Conservation (phyloP, 2,888 invertebrate species). For the Pyrochroa serraticornis region DNA sequence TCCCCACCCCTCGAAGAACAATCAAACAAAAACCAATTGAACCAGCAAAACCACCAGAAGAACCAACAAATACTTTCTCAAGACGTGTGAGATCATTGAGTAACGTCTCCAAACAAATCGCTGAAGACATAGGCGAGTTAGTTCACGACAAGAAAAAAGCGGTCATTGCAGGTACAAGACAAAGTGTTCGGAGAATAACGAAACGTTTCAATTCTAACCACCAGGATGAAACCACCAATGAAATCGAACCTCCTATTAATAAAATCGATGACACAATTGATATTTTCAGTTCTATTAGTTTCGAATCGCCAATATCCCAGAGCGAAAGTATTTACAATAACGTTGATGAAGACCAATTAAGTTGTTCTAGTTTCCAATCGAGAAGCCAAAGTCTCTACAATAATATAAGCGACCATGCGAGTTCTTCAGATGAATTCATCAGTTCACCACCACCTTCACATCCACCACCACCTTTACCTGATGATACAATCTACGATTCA, state of each 20-base stretch:
- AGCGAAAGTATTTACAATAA: slow-evolving; percentile 48
- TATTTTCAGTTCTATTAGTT: slow-evolving; percentile 62
- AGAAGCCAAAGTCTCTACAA: slow-evolving; percentile 44
- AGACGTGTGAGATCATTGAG: slow-evolving; percentile 58
- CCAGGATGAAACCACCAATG: slow-evolving; percentile 5
- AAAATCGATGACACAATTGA: slow-evolving; percentile 46
- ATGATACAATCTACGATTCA: slow-evolving; percentile 64
- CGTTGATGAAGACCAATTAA: slow-evolving; percentile 58
- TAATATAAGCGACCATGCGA: slow-evolving; percentile 41
- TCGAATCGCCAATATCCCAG: slow-evolving; percentile 43
- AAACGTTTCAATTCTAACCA: slow-evolving; percentile 49
- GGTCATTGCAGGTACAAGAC: slow-evolving; percentile 68
- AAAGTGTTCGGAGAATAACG: slow-evolving; percentile 55
- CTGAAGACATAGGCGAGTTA: slow-evolving; percentile 63
- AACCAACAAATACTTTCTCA: slow-evolving; percentile 48
- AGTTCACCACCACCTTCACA: slow-evolving; percentile 64
- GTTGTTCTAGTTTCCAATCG: slow-evolving; percentile 50
- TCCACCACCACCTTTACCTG: slow-evolving; percentile 65
- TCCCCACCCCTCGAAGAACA: slow-evolving; percentile 63
- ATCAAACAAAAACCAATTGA: slow-evolving; percentile 47
- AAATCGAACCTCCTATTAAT: slow-evolving; percentile 34
- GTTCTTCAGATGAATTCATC: slow-evolving; percentile 41
- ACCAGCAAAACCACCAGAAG: slow-evolving; percentile 28
- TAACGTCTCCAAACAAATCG: slow-evolving; percentile 64
- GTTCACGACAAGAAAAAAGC: slow-evolving; percentile 65